Percentiles rank a stretch among this genome's conserved stretches.
Evolutionary conservation across 1,140 invertebrate genomes (phyloP).

Genomic region (Drosophila orosa): DNA sequence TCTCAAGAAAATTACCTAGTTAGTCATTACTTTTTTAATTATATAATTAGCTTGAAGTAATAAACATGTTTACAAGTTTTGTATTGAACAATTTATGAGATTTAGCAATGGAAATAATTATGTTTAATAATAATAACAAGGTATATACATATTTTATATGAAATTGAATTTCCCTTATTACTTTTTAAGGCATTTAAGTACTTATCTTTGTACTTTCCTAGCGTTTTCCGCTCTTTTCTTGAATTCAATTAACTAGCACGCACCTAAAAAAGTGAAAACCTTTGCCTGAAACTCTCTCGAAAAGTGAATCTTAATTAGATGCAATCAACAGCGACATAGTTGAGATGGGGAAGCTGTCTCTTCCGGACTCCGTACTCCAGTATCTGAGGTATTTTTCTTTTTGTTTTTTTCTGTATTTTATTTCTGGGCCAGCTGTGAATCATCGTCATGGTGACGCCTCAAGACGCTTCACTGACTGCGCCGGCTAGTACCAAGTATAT

Average conservation of each 20-base stretch:
- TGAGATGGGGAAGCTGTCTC: conserved; percentile 19
- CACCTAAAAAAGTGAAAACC: conserved; percentile 73
- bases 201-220: conserved; percentile 4
- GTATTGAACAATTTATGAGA: not conserved
- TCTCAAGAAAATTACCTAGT: not conserved
- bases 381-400: not conserved
- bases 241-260: conserved; percentile 49
- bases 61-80: not conserved
- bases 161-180: not conserved
- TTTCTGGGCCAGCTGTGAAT: conserved; percentile 22
- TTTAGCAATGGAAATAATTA: not conserved
- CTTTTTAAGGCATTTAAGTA: not conserved
- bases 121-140: too few species aligned
- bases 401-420: not conserved
- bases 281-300: conserved; percentile 21
- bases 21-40: not conserved
- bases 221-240: conserved; percentile 7
- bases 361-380: conserved; percentile 25
- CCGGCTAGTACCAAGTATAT: not conserved
- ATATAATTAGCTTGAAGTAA: not conserved
- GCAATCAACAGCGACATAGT: conserved; percentile 56
- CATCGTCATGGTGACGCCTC: conserved; percentile 15
- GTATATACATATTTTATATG: too few species aligned
- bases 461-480: conserved; percentile 52
- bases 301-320: conserved; percentile 72